These are phyloP conservation scores for Iselma pallidipennis DNA, from an alignment of 2,888 invertebrate species.

Conservation along the genomic window DNA sequence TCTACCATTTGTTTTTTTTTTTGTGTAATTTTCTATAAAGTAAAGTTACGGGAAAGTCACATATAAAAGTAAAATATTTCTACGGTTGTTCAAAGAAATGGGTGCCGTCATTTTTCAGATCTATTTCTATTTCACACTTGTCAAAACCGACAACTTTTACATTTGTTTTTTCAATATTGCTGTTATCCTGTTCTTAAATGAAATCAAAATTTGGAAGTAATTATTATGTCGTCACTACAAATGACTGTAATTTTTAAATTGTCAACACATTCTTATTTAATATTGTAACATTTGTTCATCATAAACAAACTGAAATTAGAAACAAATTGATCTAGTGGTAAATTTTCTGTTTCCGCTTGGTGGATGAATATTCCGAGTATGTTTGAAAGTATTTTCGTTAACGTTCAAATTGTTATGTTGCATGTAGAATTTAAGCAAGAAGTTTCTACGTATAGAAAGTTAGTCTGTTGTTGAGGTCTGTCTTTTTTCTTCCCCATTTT, in stretches of 20 bases:
- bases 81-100: conserved; percentile 28
- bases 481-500: background rate
- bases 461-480: background rate
- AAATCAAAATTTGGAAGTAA: background rate
- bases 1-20: conserved; percentile 10
- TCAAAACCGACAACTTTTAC: conserved; percentile 23
- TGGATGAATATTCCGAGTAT: background rate
- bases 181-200: too few relatives aligned
- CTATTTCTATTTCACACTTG: conserved; percentile 25
- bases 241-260: background rate
- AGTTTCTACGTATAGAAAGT: background rate
- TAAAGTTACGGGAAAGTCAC: conserved; percentile 26
- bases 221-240: background rate
- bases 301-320: background rate
- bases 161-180: conserved; percentile 29
- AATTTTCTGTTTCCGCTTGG: background rate
- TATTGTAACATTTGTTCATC: background rate
- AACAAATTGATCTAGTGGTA: background rate
- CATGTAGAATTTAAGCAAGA: background rate
- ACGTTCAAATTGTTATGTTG: background rate
- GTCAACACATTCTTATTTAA: background rate
- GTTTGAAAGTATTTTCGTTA: background rate
- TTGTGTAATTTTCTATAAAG: background rate
- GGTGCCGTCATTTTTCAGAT: conserved; percentile 23
- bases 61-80: conserved; percentile 33